These are phyloP conservation scores for Ondatra zibethicus DNA, from an alignment of 2,113 vertebrate species.

Conservation along the genomic window DNA sequence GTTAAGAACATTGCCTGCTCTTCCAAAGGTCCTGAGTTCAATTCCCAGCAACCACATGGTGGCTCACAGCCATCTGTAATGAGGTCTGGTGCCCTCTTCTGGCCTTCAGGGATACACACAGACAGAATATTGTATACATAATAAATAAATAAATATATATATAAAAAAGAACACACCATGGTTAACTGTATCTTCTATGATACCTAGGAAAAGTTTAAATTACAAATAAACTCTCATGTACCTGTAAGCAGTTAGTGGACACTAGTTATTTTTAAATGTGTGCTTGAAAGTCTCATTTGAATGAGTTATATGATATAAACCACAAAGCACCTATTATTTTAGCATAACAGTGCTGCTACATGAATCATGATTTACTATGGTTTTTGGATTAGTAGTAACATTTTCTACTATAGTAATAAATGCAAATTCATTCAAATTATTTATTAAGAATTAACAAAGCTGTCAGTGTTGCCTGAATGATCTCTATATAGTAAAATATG, in stretches of 20 bases:
- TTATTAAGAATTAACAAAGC: not conserved
- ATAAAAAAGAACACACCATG: not conserved
- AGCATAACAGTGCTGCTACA: not conserved
- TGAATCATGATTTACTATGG: not conserved
- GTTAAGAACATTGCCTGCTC: too few species aligned
- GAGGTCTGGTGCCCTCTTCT: too few species aligned
- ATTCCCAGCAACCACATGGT: too few species aligned
- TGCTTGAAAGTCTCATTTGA: not conserved
- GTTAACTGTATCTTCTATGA: not conserved
- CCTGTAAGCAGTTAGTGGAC: not conserved
- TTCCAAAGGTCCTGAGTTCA: too few species aligned
- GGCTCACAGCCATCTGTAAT: too few species aligned
- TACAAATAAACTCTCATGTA: not conserved
- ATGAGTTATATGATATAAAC: not conserved
- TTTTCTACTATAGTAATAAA: not conserved
- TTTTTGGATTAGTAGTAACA: not conserved
- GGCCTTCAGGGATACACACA: too few species aligned
- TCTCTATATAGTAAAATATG: not conserved
- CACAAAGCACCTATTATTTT: not conserved
- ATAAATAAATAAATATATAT: too few species aligned
- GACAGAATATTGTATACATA: too few species aligned
- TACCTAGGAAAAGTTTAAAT: not conserved
- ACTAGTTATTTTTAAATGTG: not conserved
- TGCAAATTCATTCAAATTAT: not conserved
- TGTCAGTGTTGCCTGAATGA: not conserved